These are phyloP conservation scores for Lycodopsis pacificus DNA, from an alignment of 2,797 vertebrate species.

Conservation along the genomic window DNA sequence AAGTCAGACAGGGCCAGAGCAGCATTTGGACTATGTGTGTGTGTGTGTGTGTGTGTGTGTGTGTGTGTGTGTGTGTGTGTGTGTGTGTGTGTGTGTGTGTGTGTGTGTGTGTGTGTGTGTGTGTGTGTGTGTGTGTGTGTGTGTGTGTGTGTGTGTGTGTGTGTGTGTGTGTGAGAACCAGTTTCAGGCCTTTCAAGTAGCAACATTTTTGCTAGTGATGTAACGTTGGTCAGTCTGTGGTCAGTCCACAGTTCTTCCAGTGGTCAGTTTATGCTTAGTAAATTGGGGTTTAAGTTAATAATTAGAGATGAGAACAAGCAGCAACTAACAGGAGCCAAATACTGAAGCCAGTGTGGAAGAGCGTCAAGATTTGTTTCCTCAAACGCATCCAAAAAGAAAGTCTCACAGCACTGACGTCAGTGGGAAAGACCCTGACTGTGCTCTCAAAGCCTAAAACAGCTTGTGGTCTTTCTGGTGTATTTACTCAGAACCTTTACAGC, in stretches of 20 bases:
- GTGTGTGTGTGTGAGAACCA: conserved; percentile 16
- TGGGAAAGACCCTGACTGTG: conserved; percentile 61
- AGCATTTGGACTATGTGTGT: conserved; percentile 40
- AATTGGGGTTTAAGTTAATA: conserved; percentile 25
- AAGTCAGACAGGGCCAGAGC: conserved; percentile 50
- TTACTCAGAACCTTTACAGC: conserved; percentile 23
- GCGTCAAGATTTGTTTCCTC: conserved; percentile 39
- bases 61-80: conserved; percentile 25
- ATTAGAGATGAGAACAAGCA: conserved; percentile 38
- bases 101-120: conserved; percentile 29
- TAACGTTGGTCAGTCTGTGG: conserved; percentile 19
- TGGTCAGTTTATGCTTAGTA: conserved; percentile 24
- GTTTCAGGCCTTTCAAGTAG: conserved; percentile 30
- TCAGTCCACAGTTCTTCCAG: conserved; percentile 18
- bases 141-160: too few species aligned
- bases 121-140: not conserved
- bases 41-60: conserved; percentile 14
- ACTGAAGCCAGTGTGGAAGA: conserved; percentile 22
- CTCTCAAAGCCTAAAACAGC: conserved; percentile 29
- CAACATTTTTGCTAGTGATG: conserved; percentile 38
- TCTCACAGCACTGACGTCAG: conserved; percentile 43
- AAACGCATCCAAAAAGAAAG: conserved; percentile 38
- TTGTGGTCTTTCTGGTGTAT: conserved; percentile 31
- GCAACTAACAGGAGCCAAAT: conserved; percentile 31
- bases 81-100: conserved; percentile 21